These are phyloP conservation scores for Serripes groenlandicus DNA, from an alignment of 2,888 invertebrate species.

Conservation along the genomic window DNA sequence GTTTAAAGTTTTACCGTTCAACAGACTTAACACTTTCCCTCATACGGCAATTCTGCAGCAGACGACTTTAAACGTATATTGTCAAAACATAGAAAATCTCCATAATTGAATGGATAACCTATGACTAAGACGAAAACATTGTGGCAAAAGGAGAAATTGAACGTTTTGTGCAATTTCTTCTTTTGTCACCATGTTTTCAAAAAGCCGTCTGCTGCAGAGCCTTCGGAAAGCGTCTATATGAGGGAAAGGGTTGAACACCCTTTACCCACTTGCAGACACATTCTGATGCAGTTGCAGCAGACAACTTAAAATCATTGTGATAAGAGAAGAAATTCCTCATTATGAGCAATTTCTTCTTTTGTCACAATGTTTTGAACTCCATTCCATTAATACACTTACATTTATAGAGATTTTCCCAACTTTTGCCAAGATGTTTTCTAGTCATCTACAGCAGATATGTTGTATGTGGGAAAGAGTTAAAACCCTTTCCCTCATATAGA, in stretches of 20 bases:
- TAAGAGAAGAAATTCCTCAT: not conserved
- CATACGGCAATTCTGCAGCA: not conserved
- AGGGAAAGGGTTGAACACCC: not conserved
- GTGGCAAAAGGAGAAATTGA: not conserved
- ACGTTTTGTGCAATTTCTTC: not conserved
- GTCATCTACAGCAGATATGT: too few relatives aligned
- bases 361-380: not conserved
- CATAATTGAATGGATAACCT: not conserved
- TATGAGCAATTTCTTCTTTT: not conserved
- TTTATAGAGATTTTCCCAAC: too few relatives aligned
- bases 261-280: not conserved
- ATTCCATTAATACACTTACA: too few relatives aligned
- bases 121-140: not conserved
- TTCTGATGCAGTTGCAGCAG: not conserved
- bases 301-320: conserved; percentile 5
- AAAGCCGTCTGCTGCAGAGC: not conserved
- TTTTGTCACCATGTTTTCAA: not conserved
- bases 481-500: not conserved
- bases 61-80: too few relatives aligned
- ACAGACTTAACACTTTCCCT: not conserved
- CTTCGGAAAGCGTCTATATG: not conserved
- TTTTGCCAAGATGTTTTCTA: too few relatives aligned
- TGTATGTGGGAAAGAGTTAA: not conserved
- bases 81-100: not conserved
- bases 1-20: too few relatives aligned